Evolutionary conservation across 2,888 invertebrate species (phyloP).

Genomic region (Calameuta idolon): DNA sequence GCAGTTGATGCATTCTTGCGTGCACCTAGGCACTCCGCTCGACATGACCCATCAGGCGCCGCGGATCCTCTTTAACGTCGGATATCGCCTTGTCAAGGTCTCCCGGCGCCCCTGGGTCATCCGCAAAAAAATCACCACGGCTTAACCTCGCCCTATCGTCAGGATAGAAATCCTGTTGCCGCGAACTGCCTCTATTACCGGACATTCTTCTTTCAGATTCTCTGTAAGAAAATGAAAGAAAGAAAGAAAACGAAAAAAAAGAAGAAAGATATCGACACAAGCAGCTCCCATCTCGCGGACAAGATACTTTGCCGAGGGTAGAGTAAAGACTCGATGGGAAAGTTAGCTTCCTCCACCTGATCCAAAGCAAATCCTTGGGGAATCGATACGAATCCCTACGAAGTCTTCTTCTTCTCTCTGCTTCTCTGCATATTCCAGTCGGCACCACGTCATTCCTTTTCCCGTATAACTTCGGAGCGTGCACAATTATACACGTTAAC

Average conservation of each 20-base stretch:
- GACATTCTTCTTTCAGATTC: background rate
- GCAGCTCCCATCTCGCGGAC: background rate
- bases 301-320: background rate
- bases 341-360: background rate
- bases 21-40: constrained; percentile 41
- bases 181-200: background rate
- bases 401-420: background rate
- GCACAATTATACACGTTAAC: background rate
- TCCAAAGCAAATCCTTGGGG: background rate
- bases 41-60: constrained; percentile 10
- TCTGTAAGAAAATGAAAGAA: no score
- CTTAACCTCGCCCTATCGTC: background rate
- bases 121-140: background rate
- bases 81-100: constrained; percentile 50
- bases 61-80: constrained; percentile 4
- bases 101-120: constrained; percentile 48
- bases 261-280: background rate
- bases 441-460: background rate
- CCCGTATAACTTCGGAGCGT: background rate
- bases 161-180: background rate
- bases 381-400: background rate
- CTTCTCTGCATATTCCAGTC: background rate
- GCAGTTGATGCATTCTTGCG: constrained; percentile 56
- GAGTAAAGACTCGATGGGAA: background rate
- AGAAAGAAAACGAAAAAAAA: no score